Evolutionary conservation across 2,888 invertebrate species (phyloP), one percentile per base, ranked within the genome.

Genomic region (Ochropacha duplaris): DNA sequence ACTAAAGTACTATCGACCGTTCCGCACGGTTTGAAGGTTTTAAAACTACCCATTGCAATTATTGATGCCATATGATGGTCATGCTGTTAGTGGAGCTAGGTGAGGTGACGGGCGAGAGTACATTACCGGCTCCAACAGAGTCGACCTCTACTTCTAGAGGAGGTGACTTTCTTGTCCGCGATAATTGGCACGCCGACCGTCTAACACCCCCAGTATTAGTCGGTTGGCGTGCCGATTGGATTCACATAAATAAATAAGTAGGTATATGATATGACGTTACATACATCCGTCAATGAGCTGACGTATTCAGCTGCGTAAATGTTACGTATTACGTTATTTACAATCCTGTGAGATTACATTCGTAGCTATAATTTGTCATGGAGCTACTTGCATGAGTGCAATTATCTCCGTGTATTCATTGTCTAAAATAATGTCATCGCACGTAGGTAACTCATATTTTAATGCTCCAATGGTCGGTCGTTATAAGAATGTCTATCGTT

Each of bases 141-240:
- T 64, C 66, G 71, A 71, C 69, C 69, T 69, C 62, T 63, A 44
- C 61, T 62, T 57, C 55, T 61, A 57, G 58, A 58, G 65, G 77
- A 80, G 83, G 86, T 85, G 83, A 85, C 85, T 79, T 81, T 82
- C 65, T 78, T 66, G 66, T 66, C 61, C 60, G 63, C 66, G 67
- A 72, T 76, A 77, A 75, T 76, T 63, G 72, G 72, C n/a, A n/a
- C n/a, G n/a, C n/a, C n/a, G n/a, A n/a, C n/a, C n/a, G n/a, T n/a
- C n/a, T n/a, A n/a, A n/a, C n/a, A n/a, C n/a, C n/a, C n/a, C n/a
- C n/a, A 69, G 73, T 76, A 66, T 59, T 69, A 54, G 68, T 69
- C 67, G 69, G 62, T 64, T 66, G 63, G 61, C 57, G 56, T 58
- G 22, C 19, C 22, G 22, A 22, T 49, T 9, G 14, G 49, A 0